Percentiles rank a stretch among this genome's conserved stretches.
These are phyloP conservation scores for Pipra filicauda DNA, from an alignment of 2,113 vertebrate genomes.

Conservation along the genomic window DNA sequence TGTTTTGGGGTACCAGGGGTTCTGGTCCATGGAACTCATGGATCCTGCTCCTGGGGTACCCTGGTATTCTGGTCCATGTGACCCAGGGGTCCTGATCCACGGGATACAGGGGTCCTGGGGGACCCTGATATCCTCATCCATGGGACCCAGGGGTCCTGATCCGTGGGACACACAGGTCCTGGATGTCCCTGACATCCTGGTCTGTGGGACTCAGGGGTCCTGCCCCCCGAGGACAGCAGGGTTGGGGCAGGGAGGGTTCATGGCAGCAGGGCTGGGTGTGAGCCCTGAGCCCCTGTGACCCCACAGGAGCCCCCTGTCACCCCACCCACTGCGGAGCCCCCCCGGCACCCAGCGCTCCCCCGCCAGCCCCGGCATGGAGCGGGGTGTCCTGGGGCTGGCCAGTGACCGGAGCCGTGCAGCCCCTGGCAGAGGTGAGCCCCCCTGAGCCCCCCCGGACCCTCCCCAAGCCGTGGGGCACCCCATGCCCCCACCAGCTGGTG, in stretches of 20 bases:
- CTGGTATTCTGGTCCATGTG: too few species aligned
- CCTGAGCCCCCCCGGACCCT: background rate
- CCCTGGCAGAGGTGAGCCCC: background rate
- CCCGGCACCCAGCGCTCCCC: background rate
- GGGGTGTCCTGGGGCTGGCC: slow-evolving; percentile 18
- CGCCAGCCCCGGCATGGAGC: slow-evolving; percentile 28
- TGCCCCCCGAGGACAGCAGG: background rate
- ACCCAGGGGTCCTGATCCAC: too few species aligned
- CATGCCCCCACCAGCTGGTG: background rate
- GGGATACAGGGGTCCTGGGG: background rate
- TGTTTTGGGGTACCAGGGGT: background rate
- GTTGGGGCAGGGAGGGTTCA: accelerated
- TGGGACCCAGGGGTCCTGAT: too few species aligned
- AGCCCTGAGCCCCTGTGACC: background rate
- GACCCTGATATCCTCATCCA: too few species aligned
- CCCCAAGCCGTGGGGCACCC: accelerated
- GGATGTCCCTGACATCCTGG: accelerated
- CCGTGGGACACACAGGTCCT: background rate
- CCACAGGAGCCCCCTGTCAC: background rate
- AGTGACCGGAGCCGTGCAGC: background rate
- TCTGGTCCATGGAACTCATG: background rate
- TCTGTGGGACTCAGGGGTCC: background rate
- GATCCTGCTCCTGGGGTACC: too few species aligned
- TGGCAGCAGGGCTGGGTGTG: background rate
- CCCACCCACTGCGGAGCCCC: background rate